A percentile compares a stretch with the other conserved stretches of the same genome.
These are phyloP conservation scores for Melieria picta DNA, from an alignment of 2,888 invertebrate genomes.

Conservation along the genomic window DNA sequence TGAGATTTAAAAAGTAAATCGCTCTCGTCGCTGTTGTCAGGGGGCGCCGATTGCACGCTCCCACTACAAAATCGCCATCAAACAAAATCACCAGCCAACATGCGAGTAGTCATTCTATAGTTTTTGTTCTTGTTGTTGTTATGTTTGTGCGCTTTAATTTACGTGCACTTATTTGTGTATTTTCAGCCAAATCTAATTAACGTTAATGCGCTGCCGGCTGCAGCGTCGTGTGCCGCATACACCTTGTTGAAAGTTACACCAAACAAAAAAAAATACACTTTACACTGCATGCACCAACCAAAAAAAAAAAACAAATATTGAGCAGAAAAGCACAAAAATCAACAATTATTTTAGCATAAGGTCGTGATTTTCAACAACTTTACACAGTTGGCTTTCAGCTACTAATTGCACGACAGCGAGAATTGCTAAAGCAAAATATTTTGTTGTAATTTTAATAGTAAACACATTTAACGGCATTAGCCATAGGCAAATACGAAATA, in stretches of 20 bases:
- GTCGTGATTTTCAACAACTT: slow-evolving; percentile 18
- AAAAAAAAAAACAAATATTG: background rate
- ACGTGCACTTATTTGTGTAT: slow-evolving; percentile 5
- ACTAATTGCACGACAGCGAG: background rate
- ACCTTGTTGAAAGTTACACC: background rate
- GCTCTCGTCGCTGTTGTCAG: too few species aligned
- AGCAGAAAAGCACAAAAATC: background rate
- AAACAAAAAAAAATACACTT: slow-evolving; percentile 15
- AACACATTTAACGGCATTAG: too few species aligned
- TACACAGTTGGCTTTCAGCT: slow-evolving; percentile 5
- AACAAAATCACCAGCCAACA: too few species aligned
- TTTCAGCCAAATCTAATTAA: slow-evolving; percentile 35
- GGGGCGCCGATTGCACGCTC: too few species aligned
- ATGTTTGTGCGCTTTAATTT: background rate
- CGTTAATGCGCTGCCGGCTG: slow-evolving; percentile 25
- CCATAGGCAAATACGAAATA: too few species aligned
- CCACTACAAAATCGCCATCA: too few species aligned
- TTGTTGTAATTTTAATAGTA: background rate
- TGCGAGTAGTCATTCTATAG: too few species aligned
- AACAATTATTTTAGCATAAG: slow-evolving; percentile 28
- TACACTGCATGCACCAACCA: background rate
- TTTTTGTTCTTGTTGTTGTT: background rate
- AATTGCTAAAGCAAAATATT: background rate
- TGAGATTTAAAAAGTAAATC: too few species aligned
- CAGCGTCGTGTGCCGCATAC: slow-evolving; percentile 6